Conservation (phyloP, 2,113 vertebrate species). For the Anolis carolinensis region DNA sequence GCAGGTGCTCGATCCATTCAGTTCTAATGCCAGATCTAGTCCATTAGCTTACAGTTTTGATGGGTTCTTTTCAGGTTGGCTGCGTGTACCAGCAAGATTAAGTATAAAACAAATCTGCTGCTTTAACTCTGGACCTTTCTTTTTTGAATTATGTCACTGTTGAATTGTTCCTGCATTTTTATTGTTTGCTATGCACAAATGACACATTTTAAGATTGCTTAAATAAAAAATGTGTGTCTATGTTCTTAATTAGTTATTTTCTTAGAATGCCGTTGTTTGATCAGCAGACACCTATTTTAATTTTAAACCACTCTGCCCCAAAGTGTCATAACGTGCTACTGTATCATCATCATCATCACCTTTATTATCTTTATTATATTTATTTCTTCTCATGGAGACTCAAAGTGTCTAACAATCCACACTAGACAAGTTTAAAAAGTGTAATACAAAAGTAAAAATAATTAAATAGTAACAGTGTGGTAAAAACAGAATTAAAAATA, state of each 20-base stretch:
- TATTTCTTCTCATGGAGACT: too few species aligned
- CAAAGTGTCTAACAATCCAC: too few species aligned
- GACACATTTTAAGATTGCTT: not conserved
- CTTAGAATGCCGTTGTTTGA: conserved; percentile 19
- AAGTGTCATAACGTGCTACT: not conserved
- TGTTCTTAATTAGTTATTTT: conserved; percentile 13
- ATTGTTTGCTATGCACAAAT: conserved; percentile 40
- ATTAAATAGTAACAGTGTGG: too few species aligned
- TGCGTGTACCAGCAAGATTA: conserved; percentile 41
- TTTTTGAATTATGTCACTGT: conserved; percentile 32
- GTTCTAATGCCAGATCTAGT: conserved; percentile 5
- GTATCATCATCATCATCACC: too few species aligned
- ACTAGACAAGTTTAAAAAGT: too few species aligned
- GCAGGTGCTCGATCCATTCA: conserved; percentile 14
- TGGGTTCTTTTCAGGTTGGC: conserved; percentile 31
- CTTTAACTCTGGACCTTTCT: conserved; percentile 51
- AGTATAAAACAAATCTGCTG: conserved; percentile 26
- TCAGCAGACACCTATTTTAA: not conserved
- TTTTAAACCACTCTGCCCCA: not conserved
- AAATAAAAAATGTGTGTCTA: not conserved
- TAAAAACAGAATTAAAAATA: too few species aligned
- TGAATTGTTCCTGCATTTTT: conserved; percentile 45
- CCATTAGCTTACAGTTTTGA: conserved; percentile 42
- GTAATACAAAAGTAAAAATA: too few species aligned
- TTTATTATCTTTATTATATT: too few species aligned